Conservation (phyloP, 2,113 vertebrate genomes). For the Grus americana region DNA sequence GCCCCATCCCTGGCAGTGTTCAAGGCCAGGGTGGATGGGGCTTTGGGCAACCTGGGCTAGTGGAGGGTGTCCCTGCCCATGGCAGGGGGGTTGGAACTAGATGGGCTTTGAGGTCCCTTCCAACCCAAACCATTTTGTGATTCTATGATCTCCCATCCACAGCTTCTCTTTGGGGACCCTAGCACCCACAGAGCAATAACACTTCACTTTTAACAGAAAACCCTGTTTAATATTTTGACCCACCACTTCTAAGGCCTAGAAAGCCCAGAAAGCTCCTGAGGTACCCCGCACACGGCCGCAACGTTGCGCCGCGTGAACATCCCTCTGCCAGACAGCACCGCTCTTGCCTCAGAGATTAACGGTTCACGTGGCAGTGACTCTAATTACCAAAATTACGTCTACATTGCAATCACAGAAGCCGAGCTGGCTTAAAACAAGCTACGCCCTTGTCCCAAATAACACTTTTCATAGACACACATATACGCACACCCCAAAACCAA, state of each 20-base stretch:
- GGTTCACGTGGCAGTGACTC: background rate
- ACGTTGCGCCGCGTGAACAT: rapidly evolving
- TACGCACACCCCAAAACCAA: background rate
- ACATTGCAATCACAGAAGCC: background rate
- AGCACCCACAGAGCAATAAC: background rate
- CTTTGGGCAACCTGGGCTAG: too few relatives aligned
- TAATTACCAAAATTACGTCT: background rate
- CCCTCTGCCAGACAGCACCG: background rate
- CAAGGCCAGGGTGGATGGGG: too few relatives aligned
- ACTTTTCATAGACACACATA: background rate
- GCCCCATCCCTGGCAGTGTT: too few relatives aligned
- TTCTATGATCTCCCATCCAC: too few relatives aligned
- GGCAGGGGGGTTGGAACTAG: too few relatives aligned
- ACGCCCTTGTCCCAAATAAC: background rate
- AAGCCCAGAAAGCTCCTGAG: background rate
- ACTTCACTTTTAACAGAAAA: background rate
- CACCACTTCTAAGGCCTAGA: background rate
- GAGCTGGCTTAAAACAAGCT: background rate
- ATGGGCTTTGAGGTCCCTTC: too few relatives aligned
- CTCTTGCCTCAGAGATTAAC: background rate
- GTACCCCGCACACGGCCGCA: rapidly evolving
- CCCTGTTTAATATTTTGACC: background rate
- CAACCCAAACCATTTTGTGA: too few relatives aligned
- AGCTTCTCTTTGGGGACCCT: background rate
- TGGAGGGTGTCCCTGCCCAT: too few relatives aligned